These are phyloP conservation scores for Hippoglossus hippoglossus DNA, from an alignment of 2,797 vertebrate genomes.

Conservation along the genomic window DNA sequence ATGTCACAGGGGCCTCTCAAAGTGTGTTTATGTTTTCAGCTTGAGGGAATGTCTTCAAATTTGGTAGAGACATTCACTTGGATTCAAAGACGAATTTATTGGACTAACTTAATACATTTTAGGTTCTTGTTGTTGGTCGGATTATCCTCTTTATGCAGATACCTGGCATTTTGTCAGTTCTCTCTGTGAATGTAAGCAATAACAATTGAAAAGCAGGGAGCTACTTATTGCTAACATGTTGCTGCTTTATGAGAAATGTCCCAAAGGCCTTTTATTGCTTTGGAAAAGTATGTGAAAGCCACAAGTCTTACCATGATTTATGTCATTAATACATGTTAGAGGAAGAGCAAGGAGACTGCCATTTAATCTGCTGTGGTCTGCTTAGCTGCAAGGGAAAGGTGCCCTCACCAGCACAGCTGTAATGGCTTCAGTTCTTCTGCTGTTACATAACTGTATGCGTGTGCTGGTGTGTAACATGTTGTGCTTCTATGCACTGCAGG, in stretches of 20 bases:
- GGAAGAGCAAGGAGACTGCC: background rate
- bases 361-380: constrained; percentile 15
- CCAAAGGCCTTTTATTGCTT: background rate
- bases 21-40: no score
- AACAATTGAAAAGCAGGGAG: constrained; percentile 1
- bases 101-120: no score
- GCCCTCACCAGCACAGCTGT: constrained; percentile 21
- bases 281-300: background rate
- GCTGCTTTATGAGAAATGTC: constrained; percentile 2
- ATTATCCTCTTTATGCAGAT: constrained; percentile 42
- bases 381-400: background rate
- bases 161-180: constrained; percentile 19
- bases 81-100: no score
- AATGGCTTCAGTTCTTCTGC: constrained; percentile 16
- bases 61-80: no score
- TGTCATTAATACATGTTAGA: background rate
- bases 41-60: no score
- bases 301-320: background rate
- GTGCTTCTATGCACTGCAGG: constrained; percentile 20
- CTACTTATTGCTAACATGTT: background rate
- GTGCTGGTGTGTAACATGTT: constrained; percentile 24
- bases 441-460: constrained; percentile 57
- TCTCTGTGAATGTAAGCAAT: background rate
- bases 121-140: background rate
- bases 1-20: no score